Evolutionary conservation across 2,113 vertebrate genomes (phyloP).

Genomic region (Gobio gobio): DNA sequence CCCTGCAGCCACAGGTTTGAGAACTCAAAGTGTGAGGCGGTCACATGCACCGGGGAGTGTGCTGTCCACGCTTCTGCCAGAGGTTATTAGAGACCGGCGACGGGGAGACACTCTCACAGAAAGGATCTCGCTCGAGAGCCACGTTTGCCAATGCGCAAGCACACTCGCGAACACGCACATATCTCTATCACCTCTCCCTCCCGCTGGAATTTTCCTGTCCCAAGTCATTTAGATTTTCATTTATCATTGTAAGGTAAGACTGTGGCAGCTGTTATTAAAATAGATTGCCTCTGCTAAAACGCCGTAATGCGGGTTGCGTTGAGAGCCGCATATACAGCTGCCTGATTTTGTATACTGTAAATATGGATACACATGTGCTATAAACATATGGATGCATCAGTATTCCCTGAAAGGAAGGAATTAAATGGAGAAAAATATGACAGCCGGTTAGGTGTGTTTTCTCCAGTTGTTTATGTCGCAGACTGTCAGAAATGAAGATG

Average conservation of each 20-base stretch:
- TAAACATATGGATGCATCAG: neutral
- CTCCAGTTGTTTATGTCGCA: slow-evolving; percentile 48
- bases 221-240: slow-evolving; percentile 80
- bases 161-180: slow-evolving; percentile 55
- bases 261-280: slow-evolving; percentile 83
- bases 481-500: slow-evolving; percentile 54
- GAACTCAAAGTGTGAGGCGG: slow-evolving; percentile 47
- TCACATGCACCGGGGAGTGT: slow-evolving; percentile 53
- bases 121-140: neutral
- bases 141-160: neutral
- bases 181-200: slow-evolving; percentile 69
- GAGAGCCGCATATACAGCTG: slow-evolving; percentile 29
- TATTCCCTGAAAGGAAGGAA: slow-evolving; percentile 1
- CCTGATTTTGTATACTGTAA: slow-evolving; percentile 30
- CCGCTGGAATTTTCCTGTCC: slow-evolving; percentile 78
- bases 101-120: slow-evolving; percentile 65
- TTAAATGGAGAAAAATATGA: slow-evolving; percentile 42
- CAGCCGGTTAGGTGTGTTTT: slow-evolving; percentile 47
- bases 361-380: neutral
- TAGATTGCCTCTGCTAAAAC: slow-evolving; percentile 80
- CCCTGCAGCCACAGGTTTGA: slow-evolving; percentile 26
- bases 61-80: slow-evolving; percentile 78
- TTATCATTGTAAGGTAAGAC: slow-evolving; percentile 80
- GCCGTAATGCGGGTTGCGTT: slow-evolving; percentile 73
- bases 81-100: slow-evolving; percentile 68